Conservation (phyloP, 2,797 vertebrate genomes). For the Heterohyrax brucei region DNA sequence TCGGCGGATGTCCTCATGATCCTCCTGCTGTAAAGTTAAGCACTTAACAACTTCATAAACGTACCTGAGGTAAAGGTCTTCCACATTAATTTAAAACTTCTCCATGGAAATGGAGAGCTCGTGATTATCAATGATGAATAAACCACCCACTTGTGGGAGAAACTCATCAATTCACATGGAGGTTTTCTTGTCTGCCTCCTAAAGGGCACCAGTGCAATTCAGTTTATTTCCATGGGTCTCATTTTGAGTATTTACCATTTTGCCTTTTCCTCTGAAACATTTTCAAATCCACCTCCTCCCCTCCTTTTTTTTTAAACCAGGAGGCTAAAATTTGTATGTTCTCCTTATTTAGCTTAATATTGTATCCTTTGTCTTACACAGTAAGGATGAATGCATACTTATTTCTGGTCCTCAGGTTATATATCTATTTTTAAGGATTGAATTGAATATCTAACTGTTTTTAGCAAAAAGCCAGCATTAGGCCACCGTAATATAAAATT, state of each 20-base stretch:
- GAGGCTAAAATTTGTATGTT: background rate
- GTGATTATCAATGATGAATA: background rate
- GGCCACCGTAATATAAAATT: background rate
- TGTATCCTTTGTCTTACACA: background rate
- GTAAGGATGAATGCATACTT: background rate
- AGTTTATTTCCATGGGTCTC: background rate
- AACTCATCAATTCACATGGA: background rate
- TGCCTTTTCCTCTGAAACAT: background rate
- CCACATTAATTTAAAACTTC: background rate
- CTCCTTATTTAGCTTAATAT: background rate
- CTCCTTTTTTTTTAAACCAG: background rate
- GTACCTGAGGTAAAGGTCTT: background rate
- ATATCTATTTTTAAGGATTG: background rate
- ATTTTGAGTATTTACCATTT: background rate
- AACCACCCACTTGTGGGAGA: background rate
- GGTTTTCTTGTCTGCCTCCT: background rate
- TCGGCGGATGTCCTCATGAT: background rate
- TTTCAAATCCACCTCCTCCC: background rate
- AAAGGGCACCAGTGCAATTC: background rate
- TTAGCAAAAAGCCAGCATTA: background rate
- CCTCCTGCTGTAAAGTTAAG: background rate
- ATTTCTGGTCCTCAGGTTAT: slow-evolving; percentile 11
- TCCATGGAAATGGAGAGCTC: background rate
- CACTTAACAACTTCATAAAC: slow-evolving; percentile 17
- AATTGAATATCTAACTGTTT: background rate